phyloP scores from a whole-genome alignment of 2,888 invertebrate genomes.

The Tyria jacobaeae region DNA sequence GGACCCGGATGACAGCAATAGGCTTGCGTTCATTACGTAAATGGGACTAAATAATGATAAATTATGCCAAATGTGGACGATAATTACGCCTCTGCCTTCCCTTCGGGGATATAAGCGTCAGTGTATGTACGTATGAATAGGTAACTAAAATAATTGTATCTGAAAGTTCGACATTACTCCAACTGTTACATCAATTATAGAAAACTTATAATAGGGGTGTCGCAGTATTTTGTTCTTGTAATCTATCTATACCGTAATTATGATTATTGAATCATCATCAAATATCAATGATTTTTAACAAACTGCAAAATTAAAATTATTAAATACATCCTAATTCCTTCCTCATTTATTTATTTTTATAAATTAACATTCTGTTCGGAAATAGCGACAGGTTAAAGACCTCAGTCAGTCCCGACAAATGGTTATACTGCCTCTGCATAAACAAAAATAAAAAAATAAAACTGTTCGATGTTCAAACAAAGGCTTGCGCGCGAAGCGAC shows the following conservation, averaged over 20 bases:
- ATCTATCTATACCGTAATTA: not conserved
- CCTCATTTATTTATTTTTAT: constrained; percentile 38
- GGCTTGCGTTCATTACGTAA: no score
- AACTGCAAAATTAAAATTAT: no score
- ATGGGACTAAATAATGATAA: no score
- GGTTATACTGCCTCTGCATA: constrained; percentile 62
- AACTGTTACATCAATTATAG: no score
- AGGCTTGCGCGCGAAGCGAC: constrained; percentile 73
- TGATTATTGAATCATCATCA: not conserved
- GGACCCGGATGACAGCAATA: no score
- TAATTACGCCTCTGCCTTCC: no score
- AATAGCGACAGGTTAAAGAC: constrained; percentile 69
- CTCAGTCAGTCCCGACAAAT: constrained; percentile 59
- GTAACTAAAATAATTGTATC: no score
- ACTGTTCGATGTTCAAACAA: constrained; percentile 75
- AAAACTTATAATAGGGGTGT: no score
- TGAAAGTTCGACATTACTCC: no score
- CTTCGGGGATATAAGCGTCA: no score
- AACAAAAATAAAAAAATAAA: constrained; percentile 71
- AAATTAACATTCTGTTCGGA: constrained; percentile 17
- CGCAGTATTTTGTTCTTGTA: not conserved
- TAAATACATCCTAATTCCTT: not conserved
- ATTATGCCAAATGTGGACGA: no score
- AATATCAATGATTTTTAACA: not conserved
- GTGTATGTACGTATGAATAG: no score